Base-by-base conservation (phyloP, 2,797 vertebrate species). In the Buceros bicornis region DNA sequence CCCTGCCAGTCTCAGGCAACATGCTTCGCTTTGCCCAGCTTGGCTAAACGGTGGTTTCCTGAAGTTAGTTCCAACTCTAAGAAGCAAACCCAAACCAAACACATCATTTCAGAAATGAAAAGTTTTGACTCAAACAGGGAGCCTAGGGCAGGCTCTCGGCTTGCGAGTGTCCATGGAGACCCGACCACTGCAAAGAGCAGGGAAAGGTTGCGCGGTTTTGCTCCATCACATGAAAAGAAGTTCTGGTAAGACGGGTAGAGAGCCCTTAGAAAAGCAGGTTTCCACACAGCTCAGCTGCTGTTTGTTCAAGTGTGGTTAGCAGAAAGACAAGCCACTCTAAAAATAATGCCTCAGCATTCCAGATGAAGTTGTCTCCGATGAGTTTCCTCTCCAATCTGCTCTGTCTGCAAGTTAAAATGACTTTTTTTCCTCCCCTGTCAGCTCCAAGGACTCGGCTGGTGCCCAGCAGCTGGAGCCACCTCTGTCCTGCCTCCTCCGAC, bases 321-420 rank as follows among this genome's bases (percentile, higher is more conserved):
- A 82, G 77, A 72, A 54, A 69, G 76, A 79, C 90, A 88, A 96
- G 92, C 82, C 6, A 0, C 81, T 70, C 93, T 91, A 94, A 96
- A 97, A 96, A 94, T 82, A 96, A 96, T 70, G 72, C 65, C 76
- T 93, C 82, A 83, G 95, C 95, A 80, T 86, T 87, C 89, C 89
- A 71, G 65, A 70, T 74, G 78, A 92, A 82, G 95, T 65, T 60
- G 76, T 70, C 84, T 83, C 42, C 3, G 0, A 67, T 57, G 79
- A 78, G 72, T 82, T 89, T 87, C 91, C 91, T 89, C 78, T 57
- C 61, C 76, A 35, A 43, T 84, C 89, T 90, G 87, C 53, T 65
- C 82, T 18, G 57, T 90, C 82, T 83, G 94, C 94, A 96, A 94
- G 81, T 89, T 45, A 22, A 26, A 89, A 31, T 71, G 64, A 95